Evolutionary conservation across 2,888 invertebrate genomes (phyloP).

Genomic region (Mythimna lalbum): DNA sequence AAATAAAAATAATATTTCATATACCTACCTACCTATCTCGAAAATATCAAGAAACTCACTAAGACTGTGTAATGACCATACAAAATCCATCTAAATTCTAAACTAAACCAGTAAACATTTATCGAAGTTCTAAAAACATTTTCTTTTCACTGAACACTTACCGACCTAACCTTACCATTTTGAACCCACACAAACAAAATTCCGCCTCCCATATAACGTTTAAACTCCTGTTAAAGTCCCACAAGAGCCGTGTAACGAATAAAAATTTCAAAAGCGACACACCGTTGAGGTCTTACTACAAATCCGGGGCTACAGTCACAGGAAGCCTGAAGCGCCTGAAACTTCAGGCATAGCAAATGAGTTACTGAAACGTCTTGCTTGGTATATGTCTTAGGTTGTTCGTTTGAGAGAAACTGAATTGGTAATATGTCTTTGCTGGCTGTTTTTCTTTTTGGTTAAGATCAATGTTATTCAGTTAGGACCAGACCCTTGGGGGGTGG

Average conservation of each 20-base stretch:
- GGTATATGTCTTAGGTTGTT: conserved; percentile 13
- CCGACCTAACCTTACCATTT: conserved; percentile 1
- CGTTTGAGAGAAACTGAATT: conserved; percentile 28
- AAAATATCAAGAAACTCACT: background rate
- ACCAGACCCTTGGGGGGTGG: background rate
- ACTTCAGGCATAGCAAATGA: conserved; percentile 66
- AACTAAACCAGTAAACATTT: background rate
- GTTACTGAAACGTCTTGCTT: conserved; percentile 53
- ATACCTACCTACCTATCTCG: background rate
- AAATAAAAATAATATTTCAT: background rate
- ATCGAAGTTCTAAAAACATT: conserved; percentile 11
- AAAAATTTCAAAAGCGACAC: conserved; percentile 64
- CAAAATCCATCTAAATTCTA: conserved; percentile 1
- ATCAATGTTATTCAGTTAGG: background rate
- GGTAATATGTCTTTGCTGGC: conserved; percentile 3
- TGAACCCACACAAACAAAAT: conserved; percentile 39
- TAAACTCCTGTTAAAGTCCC: conserved; percentile 64
- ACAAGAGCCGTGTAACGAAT: conserved; percentile 64
- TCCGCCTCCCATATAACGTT: conserved; percentile 51
- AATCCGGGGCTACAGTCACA: conserved; percentile 48
- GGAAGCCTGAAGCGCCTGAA: conserved; percentile 46
- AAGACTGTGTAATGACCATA: background rate
- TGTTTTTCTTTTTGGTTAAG: background rate
- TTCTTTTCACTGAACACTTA: conserved; percentile 3
- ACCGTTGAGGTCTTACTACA: conserved; percentile 60